Percentiles rank a stretch among this genome's conserved stretches.
These are phyloP conservation scores for Cuculus canorus DNA, from an alignment of 2,797 vertebrate genomes.

Conservation along the genomic window DNA sequence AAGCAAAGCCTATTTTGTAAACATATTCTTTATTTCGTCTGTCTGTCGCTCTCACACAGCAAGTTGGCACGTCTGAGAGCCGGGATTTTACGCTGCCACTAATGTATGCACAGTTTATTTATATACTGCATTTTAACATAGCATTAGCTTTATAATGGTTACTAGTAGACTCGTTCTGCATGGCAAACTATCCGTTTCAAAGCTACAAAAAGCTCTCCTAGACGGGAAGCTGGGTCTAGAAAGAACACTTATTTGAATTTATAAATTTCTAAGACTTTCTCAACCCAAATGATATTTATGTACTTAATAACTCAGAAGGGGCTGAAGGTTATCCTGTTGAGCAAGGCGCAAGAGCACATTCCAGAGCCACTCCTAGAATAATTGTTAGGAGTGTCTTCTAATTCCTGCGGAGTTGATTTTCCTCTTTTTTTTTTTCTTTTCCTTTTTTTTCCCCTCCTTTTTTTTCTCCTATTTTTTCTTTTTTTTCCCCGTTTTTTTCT, in stretches of 20 bases:
- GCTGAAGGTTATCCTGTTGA: constrained; percentile 8
- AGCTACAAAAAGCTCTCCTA: constrained; percentile 11
- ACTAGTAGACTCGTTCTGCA: background rate
- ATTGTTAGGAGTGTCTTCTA: constrained; percentile 24
- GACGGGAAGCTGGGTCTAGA: background rate
- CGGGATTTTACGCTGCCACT: constrained; percentile 12
- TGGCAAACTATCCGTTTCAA: constrained; percentile 15
- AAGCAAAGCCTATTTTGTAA: constrained; percentile 48
- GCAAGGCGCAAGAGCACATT: background rate
- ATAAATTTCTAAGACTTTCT: background rate
- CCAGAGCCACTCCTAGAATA: constrained; percentile 37
- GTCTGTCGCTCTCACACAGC: constrained; percentile 16
- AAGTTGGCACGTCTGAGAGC: background rate
- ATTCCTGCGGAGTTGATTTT: constrained; percentile 42
- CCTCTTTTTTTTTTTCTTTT: fast-evolving
- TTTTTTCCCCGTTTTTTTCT: background rate
- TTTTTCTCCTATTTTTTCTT: background rate
- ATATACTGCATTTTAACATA: constrained; percentile 1
- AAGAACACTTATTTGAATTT: constrained; percentile 17
- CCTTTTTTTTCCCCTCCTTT: no score
- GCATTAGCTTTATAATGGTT: background rate
- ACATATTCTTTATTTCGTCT: constrained; percentile 13
- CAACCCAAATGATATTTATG: background rate
- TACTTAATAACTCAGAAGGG: background rate
- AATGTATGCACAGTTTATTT: constrained; percentile 19